Evolutionary conservation across 2,113 vertebrate species (phyloP).

Genomic region (Psophia crepitans): DNA sequence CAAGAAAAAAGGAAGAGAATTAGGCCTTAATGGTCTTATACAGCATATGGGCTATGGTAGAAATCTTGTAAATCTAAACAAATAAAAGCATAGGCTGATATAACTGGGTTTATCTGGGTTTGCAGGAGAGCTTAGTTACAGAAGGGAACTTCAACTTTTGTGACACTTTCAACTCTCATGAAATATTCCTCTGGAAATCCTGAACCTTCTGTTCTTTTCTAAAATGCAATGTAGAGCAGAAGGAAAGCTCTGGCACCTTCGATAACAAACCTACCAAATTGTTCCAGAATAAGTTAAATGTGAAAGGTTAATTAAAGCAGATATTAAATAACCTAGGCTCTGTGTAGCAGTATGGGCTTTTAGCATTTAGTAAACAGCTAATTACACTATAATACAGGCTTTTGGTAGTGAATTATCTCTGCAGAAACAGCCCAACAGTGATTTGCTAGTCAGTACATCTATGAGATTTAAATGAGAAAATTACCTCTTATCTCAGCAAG

Average conservation of each 20-base stretch:
- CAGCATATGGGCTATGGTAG: neutral
- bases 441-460: slow-evolving; percentile 53
- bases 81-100: neutral
- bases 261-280: neutral
- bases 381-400: slow-evolving; percentile 53
- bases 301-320: slow-evolving; percentile 63
- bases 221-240: neutral
- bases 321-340: slow-evolving; percentile 32
- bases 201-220: neutral
- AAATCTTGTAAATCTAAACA: neutral
- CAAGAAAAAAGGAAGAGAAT: neutral
- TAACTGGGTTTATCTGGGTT: neutral
- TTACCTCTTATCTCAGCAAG: slow-evolving; percentile 65
- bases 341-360: neutral
- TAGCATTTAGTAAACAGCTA: slow-evolving; percentile 68
- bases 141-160: neutral
- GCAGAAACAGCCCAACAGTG: slow-evolving; percentile 57
- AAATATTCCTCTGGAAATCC: neutral
- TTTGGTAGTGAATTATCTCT: slow-evolving; percentile 67
- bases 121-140: neutral
- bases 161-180: neutral
- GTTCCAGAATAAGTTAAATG: slow-evolving; percentile 23
- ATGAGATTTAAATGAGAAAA: slow-evolving; percentile 70
- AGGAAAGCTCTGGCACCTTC: neutral
- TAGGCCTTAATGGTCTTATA: neutral